A percentile compares a stretch with the other conserved stretches of the same genome.
phyloP scores from a whole-genome alignment of 92 coral and sea anemone genomes.

The Palythoa grandiflora region DNA sequence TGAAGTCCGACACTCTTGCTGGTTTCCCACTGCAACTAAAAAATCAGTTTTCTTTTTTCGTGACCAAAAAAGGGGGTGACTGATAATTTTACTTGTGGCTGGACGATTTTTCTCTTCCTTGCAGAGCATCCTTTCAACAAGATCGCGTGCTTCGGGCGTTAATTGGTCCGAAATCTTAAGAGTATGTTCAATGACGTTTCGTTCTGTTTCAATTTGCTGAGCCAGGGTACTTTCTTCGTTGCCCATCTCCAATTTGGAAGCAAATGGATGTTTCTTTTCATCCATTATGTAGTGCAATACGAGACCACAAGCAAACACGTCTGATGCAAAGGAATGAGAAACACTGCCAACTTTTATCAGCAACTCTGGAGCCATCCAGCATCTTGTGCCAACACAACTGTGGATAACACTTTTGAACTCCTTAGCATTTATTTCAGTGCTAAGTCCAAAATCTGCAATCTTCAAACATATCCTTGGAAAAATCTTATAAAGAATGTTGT shows the following conservation, averaged over 20 bases:
- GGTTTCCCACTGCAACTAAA: conserved; percentile 65
- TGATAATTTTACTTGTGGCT: conserved; percentile 35
- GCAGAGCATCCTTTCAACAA: conserved; percentile 47
- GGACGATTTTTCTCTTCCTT: conserved; percentile 45
- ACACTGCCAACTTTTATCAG: neutral
- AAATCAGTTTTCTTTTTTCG: conserved; percentile 49
- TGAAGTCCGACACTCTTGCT: conserved; percentile 47
- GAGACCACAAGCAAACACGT: conserved; percentile 69
- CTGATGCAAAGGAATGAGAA: conserved; percentile 34
- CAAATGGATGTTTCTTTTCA: conserved; percentile 59
- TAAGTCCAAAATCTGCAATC: conserved; percentile 73
- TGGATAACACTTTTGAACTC: conserved; percentile 37
- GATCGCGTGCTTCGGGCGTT: conserved; percentile 52
- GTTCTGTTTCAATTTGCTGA: conserved; percentile 48
- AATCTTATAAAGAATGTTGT: conserved; percentile 55
- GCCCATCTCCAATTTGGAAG: neutral
- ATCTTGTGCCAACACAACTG: conserved; percentile 58
- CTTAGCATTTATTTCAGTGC: conserved; percentile 12
- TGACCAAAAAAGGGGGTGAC: conserved; percentile 70
- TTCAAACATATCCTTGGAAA: conserved; percentile 61
- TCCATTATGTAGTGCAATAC: conserved; percentile 57
- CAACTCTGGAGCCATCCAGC: conserved; percentile 75
- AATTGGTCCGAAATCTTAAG: conserved; percentile 25
- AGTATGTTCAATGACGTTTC: conserved; percentile 36
- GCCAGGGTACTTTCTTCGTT: neutral